Conservation (phyloP, 1,140 invertebrate genomes). For the Episyrphus balteatus region DNA sequence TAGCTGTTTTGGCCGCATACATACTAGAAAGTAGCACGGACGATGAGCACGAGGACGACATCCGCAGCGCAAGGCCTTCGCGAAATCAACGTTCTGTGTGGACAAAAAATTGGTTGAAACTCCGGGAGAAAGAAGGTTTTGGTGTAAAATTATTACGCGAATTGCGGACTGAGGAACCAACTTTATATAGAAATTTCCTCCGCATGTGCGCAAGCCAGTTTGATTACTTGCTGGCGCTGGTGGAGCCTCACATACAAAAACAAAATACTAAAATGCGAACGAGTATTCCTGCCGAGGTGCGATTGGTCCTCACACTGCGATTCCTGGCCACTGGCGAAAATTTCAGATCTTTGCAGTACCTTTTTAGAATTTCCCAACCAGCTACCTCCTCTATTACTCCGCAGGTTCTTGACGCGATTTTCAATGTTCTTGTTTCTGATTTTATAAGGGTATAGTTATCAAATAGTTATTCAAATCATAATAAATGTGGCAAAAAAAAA, state of each 20-base stretch:
- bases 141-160: constrained; percentile 2
- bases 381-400: background rate
- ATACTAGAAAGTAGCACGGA: no score
- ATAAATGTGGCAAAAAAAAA: no score
- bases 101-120: background rate
- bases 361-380: background rate
- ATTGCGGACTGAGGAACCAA: constrained; percentile 6
- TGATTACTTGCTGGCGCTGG: constrained; percentile 8
- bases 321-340: constrained; percentile 20
- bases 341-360: background rate
- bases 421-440: background rate
- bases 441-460: background rate
- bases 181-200: constrained; percentile 10
- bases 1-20: no score
- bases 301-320: constrained; percentile 20
- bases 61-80: no score
- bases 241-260: constrained; percentile 15
- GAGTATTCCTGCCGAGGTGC: constrained; percentile 15
- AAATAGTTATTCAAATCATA: no score
- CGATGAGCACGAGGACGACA: no score
- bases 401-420: background rate
- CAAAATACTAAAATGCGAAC: constrained; percentile 17
- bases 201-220: constrained; percentile 6
- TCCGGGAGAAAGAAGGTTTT: background rate
- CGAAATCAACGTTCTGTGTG: background rate